phyloP scores from a whole-genome alignment of 2,113 vertebrate species.

The Mobula birostris region DNA sequence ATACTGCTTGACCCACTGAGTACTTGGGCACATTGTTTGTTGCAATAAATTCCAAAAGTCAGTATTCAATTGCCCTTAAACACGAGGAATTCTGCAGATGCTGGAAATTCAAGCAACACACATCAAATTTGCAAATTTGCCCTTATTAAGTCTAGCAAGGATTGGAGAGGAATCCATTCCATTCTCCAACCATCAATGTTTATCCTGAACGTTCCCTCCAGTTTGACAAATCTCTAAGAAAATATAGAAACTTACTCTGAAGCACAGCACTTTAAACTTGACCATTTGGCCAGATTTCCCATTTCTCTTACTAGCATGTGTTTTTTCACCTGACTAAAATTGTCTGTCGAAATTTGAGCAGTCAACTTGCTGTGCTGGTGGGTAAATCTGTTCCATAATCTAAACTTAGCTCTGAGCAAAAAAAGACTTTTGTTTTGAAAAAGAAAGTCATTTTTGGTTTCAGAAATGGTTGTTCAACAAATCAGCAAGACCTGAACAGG shows the following conservation, averaged over 20 bases:
- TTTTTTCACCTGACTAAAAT: not conserved
- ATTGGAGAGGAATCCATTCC: not conserved
- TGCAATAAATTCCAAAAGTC: not conserved
- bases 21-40: no score
- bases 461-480: not conserved
- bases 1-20: no score
- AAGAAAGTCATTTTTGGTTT: not conserved
- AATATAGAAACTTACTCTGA: not conserved
- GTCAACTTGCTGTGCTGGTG: not conserved
- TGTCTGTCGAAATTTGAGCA: not conserved
- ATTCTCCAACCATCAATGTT: no score
- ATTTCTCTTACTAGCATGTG: not conserved
- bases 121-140: not conserved
- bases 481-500: not conserved
- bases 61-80: not conserved
- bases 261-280: not conserved
- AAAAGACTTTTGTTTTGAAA: not conserved
- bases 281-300: not conserved
- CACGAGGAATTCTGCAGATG: no score
- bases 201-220: no score
- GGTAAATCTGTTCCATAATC: not conserved
- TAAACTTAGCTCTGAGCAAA: not conserved
- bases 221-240: not conserved
- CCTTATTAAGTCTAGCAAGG: not conserved
- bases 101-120: no score